phyloP scores from a whole-genome alignment of 2,113 vertebrate species.

The Prunella himalayana region DNA sequence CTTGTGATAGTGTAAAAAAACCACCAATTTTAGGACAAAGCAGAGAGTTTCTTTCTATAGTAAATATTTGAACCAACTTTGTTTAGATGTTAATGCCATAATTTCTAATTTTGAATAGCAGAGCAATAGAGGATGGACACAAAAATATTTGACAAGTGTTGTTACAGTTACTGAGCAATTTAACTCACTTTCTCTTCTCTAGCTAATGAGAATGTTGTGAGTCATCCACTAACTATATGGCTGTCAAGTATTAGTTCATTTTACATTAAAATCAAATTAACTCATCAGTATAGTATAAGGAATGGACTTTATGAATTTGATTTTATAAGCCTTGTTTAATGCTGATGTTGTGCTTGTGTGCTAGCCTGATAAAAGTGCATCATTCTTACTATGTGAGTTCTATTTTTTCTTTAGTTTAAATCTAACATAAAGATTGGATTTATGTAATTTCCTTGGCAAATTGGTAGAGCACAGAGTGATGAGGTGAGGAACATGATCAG shows the following conservation, averaged over 20 bases:
- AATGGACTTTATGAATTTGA: neutral
- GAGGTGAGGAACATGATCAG: neutral
- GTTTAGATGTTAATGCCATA: neutral
- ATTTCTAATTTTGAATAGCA: neutral
- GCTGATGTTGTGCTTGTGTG: neutral
- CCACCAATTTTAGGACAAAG: neutral
- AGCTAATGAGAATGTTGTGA: neutral
- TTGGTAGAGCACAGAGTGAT: neutral
- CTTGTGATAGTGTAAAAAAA: neutral
- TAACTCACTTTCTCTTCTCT: neutral
- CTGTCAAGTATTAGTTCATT: neutral
- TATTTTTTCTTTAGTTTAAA: neutral
- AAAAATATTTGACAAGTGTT: neutral
- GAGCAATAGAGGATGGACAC: neutral
- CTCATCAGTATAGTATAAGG: neutral
- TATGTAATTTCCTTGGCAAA: neutral
- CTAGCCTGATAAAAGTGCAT: neutral
- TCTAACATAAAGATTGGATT: neutral
- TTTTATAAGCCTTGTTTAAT: neutral
- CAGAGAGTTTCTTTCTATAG: neutral
- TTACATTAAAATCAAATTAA: neutral
- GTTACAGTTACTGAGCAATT: neutral
- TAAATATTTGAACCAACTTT: conserved; percentile 1
- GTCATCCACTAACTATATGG: neutral
- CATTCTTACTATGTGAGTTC: neutral